Evolutionary conservation across 1,140 invertebrate species (phyloP), one percentile per base, ranked within the genome.

Genomic region (Ericerus pela): DNA sequence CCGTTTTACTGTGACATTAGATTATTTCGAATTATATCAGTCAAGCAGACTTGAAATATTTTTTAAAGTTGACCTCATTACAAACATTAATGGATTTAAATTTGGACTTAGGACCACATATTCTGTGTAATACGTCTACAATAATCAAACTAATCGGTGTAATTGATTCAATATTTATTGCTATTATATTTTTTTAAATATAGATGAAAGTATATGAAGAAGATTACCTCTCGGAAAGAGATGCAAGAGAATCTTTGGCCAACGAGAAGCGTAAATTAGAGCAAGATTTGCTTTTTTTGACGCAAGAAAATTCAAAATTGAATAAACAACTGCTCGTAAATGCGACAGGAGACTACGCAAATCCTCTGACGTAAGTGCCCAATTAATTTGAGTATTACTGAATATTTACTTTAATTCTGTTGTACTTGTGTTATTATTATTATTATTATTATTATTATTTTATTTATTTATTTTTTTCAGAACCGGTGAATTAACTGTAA

Each of bases 201-300:
- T 8, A 47, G 41, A 47, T 47, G 16, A 47, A 47, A 47, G 41
- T 47, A 24, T 47, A 47, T 22, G 41, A 47, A 47, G 41, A 47
- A 47, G 41, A 47, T 47, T 47, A 24, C 20, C 41, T 47, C 4
- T 24, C 41, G 2, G 41, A 47, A 16, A 47, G 41, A 47, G 41
- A 47, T 12, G 41, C 41, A 3, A 18, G 41, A 14, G 41, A 47
- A 47, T 18, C 41, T 10, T 47, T 47, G 14, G 41, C 41, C 14
- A 47, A 24, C 26, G 41, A 47, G 14, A 47, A 47, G 16, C 20
- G 26, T 24, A 47, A 24, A 14, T 22, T 47, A 16, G 10, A 47
- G 14, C 41, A 24, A 24, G 26, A 24, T 24, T 3, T 47, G 2
- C 22, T 18, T 14, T 24, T 18, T 22, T 47, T 47, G 20, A 18